Evolutionary conservation across 2,888 invertebrate species (phyloP).

Genomic region (Spilosoma lubricipeda): DNA sequence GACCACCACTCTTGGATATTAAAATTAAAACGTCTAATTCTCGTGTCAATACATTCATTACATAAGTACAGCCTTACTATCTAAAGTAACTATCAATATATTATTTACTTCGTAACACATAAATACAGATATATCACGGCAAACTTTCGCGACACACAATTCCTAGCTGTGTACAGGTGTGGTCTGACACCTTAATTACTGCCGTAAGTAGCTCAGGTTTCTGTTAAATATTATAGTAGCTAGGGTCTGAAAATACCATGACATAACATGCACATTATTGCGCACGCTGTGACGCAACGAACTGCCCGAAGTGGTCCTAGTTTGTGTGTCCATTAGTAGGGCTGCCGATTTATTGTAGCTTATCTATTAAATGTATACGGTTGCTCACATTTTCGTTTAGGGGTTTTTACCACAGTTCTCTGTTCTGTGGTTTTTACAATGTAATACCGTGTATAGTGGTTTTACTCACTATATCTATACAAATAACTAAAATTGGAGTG

Average conservation of each 20-base stretch:
- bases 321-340: neutral
- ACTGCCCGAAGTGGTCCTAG: neutral
- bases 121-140: neutral
- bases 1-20: too few relatives aligned
- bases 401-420: too few relatives aligned
- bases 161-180: neutral
- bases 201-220: slow-evolving; percentile 3
- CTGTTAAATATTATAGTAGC: neutral
- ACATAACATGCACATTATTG: neutral
- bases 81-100: neutral
- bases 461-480: too few relatives aligned
- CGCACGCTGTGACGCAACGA: slow-evolving; percentile 4
- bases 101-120: neutral
- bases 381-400: too few relatives aligned
- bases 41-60: too few relatives aligned
- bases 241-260: neutral
- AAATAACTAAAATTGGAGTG: too few relatives aligned
- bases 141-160: slow-evolving; percentile 11
- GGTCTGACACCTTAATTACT: slow-evolving; percentile 22
- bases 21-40: too few relatives aligned
- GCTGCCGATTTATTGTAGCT: neutral
- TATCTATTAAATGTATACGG: too few relatives aligned
- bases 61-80: too few relatives aligned
- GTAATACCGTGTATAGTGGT: too few relatives aligned
- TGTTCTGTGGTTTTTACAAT: too few relatives aligned